A percentile compares a stretch with the other conserved stretches of the same genome.
Evolutionary conservation across 2,797 vertebrate genomes (phyloP).

Genomic region (Schizopygopsis pylzovi): DNA sequence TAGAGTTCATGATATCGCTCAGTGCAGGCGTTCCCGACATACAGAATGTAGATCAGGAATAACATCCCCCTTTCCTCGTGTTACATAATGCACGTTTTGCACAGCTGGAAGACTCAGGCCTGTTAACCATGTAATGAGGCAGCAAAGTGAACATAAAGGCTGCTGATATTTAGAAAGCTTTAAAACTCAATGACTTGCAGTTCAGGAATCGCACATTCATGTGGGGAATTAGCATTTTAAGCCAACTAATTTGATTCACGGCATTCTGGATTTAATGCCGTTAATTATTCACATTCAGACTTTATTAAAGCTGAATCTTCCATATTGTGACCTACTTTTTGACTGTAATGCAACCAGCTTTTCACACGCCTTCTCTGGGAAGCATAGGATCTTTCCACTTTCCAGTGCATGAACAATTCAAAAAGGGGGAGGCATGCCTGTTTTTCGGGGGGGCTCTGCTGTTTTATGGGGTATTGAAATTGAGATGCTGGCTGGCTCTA

Average conservation of each 20-base stretch:
- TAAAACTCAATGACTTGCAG: background rate
- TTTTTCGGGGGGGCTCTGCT: slow-evolving; percentile 29
- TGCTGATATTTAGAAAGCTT: slow-evolving; percentile 5
- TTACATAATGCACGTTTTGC: slow-evolving; percentile 27
- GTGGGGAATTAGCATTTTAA: slow-evolving; percentile 13
- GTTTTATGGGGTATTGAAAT: slow-evolving; percentile 49
- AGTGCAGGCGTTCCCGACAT: background rate
- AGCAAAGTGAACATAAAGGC: slow-evolving; percentile 11
- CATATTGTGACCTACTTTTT: slow-evolving; percentile 48
- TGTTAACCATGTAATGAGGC: slow-evolving; percentile 11
- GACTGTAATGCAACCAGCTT: slow-evolving; percentile 6
- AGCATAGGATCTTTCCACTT: slow-evolving; percentile 9
- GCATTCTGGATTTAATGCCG: slow-evolving; percentile 14
- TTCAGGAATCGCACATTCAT: slow-evolving; percentile 1
- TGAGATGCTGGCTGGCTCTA: slow-evolving; percentile 49
- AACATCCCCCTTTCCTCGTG: background rate
- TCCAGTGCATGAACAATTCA: slow-evolving; percentile 35
- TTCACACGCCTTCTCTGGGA: slow-evolving; percentile 41
- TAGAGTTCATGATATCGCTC: background rate
- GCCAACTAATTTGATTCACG: background rate
- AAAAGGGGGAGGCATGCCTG: slow-evolving; percentile 19
- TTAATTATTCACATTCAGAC: slow-evolving; percentile 26
- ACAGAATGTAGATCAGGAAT: slow-evolving; percentile 44
- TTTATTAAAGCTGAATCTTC: slow-evolving; percentile 24
- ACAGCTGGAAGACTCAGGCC: slow-evolving; percentile 31